Percentiles rank a stretch among this genome's conserved stretches.
Conservation (phyloP, 2,797 vertebrate species). For the Xenops minutus region DNA sequence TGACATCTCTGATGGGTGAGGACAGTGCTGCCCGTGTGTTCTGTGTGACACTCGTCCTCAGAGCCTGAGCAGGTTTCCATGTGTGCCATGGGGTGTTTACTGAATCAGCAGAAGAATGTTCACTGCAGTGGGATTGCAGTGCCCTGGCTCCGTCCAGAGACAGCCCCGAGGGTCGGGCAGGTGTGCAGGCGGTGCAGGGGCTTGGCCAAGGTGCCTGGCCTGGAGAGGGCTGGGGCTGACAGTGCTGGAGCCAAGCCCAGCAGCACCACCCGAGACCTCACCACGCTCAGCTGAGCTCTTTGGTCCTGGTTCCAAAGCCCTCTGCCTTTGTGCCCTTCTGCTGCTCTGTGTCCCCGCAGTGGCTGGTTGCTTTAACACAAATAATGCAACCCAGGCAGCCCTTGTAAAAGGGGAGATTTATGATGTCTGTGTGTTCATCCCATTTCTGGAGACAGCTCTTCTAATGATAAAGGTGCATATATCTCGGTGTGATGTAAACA, state of each 20-base stretch:
- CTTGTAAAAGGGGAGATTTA: constrained; percentile 31
- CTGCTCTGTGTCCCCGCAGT: background rate
- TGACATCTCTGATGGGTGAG: background rate
- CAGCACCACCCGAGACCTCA: rapidly evolving
- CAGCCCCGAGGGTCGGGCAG: background rate
- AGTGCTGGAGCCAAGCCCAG: background rate
- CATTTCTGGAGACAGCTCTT: constrained; percentile 37
- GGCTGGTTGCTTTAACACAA: background rate
- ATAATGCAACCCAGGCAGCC: background rate
- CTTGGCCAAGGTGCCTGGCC: background rate
- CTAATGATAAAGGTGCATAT: constrained; percentile 47
- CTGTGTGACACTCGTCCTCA: background rate
- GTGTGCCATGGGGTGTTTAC: background rate
- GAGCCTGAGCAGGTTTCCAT: background rate
- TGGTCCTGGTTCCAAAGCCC: background rate
- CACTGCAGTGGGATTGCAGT: background rate
- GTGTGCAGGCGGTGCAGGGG: background rate
- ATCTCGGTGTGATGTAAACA: constrained; percentile 35
- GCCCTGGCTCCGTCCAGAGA: background rate
- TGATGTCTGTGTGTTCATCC: constrained; percentile 5
- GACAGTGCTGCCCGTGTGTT: background rate
- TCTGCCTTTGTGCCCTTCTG: background rate
- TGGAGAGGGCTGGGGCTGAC: background rate
- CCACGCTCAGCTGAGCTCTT: rapidly evolving
- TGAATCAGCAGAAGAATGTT: background rate